These are phyloP conservation scores for Tenebrio molitor DNA, from an alignment of 1,140 invertebrate species.

Conservation along the genomic window DNA sequence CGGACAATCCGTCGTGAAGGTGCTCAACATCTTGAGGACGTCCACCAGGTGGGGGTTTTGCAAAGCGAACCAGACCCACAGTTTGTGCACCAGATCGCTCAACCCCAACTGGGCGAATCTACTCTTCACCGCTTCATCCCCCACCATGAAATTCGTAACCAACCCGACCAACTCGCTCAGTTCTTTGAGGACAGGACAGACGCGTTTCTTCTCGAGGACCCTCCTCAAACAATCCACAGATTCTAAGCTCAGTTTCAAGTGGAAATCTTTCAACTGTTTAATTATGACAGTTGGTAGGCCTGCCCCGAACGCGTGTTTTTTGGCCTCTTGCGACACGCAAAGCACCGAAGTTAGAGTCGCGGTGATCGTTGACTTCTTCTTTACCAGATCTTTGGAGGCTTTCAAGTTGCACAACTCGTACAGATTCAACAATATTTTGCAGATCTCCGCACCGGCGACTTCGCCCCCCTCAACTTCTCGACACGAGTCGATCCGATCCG, in stretches of 20 bases:
- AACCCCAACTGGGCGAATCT: constrained; percentile 66
- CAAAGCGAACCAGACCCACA: constrained; percentile 70
- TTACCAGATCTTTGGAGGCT: constrained; percentile 60
- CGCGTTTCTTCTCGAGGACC: constrained; percentile 65
- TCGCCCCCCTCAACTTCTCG: no score
- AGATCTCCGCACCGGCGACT: constrained; percentile 66
- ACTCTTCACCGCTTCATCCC: constrained; percentile 65
- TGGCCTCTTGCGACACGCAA: constrained; percentile 67
- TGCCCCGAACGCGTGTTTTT: constrained; percentile 65
- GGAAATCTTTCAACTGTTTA: constrained; percentile 67
- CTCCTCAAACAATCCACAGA: constrained; percentile 67
- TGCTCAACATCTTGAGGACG: constrained; percentile 69
- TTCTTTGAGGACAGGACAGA: constrained; percentile 68
- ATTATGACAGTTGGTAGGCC: constrained; percentile 65
- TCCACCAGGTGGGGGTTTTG: constrained; percentile 65
- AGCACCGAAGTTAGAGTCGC: constrained; percentile 68
- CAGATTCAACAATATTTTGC: constrained; percentile 66
- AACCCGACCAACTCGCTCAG: constrained; percentile 67
- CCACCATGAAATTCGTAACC: constrained; percentile 70
- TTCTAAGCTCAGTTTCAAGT: constrained; percentile 69
- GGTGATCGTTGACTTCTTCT: constrained; percentile 66
- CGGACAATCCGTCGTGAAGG: constrained; percentile 69
- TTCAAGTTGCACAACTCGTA: constrained; percentile 68
- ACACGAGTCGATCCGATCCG: constrained; percentile 32
- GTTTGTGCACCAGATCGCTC: constrained; percentile 70